A percentile compares a stretch with the other conserved stretches of the same genome.
Evolutionary conservation across 1,140 invertebrate species (phyloP).

Genomic region (Lordiphosa mommai): DNA sequence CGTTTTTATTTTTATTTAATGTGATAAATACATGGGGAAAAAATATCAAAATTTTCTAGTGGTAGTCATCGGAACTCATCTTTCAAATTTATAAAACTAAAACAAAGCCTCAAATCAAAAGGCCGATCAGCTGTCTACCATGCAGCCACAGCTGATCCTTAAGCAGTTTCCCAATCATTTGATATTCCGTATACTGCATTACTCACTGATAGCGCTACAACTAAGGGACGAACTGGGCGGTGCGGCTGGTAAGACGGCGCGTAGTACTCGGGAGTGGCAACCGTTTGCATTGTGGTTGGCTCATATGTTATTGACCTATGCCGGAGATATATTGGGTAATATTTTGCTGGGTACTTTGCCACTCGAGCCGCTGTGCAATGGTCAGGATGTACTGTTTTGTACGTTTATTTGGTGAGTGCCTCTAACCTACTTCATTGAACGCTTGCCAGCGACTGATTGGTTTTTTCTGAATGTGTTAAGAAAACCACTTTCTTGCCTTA

Average conservation of each 20-base stretch:
- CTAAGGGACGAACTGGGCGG: slow-evolving; percentile 43
- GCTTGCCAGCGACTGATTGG: no score
- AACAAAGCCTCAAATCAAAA: background rate
- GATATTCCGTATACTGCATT: slow-evolving; percentile 51
- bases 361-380: slow-evolving; percentile 46
- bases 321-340: slow-evolving; percentile 55
- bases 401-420: slow-evolving; percentile 42
- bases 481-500: no score
- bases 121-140: slow-evolving; percentile 1
- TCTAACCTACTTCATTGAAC: no score
- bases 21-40: no score
- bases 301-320: slow-evolving; percentile 45
- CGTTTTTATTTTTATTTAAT: no score
- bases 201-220: slow-evolving; percentile 45
- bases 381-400: slow-evolving; percentile 33
- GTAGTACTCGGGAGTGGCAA: slow-evolving; percentile 23
- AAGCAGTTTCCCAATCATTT: slow-evolving; percentile 42
- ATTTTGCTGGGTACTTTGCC: slow-evolving; percentile 48
- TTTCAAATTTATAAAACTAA: background rate
- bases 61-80: no score
- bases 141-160: slow-evolving; percentile 37
- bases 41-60: no score
- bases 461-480: no score
- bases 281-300: slow-evolving; percentile 52
- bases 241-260: background rate